These are phyloP conservation scores for Laothoe populi DNA, from an alignment of 2,888 invertebrate species.

Conservation along the genomic window DNA sequence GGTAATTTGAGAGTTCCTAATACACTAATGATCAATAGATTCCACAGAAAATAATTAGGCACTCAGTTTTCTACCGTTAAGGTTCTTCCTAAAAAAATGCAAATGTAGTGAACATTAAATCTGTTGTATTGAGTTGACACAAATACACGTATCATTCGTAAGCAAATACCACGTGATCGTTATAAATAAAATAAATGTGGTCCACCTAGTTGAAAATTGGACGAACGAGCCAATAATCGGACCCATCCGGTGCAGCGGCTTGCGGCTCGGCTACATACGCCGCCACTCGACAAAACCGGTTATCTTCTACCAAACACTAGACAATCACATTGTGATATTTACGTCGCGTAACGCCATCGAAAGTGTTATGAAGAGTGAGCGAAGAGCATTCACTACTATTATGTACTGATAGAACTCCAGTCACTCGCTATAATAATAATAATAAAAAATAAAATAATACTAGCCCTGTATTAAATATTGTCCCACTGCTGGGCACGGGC, in stretches of 20 bases:
- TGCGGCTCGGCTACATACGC: slow-evolving; percentile 43
- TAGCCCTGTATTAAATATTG: no score
- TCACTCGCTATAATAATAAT: no score
- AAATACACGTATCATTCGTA: not conserved
- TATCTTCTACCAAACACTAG: slow-evolving; percentile 39
- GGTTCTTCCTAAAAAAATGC: no score
- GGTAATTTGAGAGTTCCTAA: no score
- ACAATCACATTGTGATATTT: slow-evolving; percentile 37
- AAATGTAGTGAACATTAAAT: no score
- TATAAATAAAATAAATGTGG: slow-evolving; percentile 37
- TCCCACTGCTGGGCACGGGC: no score
- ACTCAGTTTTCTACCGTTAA: no score
- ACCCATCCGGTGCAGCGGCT: slow-evolving; percentile 54
- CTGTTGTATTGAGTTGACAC: no score
- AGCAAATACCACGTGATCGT: not conserved
- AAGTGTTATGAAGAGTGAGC: slow-evolving; percentile 26
- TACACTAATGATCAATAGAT: no score
- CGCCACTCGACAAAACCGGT: slow-evolving; percentile 50
- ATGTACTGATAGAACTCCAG: no score
- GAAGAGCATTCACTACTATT: not conserved
- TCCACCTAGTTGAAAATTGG: slow-evolving; percentile 54
- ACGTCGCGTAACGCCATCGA: slow-evolving; percentile 33
- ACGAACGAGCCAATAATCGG: slow-evolving; percentile 59
- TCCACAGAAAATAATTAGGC: no score
- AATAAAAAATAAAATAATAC: no score